A percentile compares a stretch with the other conserved stretches of the same genome.
These are phyloP conservation scores for Platysternon megacephalum DNA, from an alignment of 2,113 vertebrate species.

Conservation along the genomic window DNA sequence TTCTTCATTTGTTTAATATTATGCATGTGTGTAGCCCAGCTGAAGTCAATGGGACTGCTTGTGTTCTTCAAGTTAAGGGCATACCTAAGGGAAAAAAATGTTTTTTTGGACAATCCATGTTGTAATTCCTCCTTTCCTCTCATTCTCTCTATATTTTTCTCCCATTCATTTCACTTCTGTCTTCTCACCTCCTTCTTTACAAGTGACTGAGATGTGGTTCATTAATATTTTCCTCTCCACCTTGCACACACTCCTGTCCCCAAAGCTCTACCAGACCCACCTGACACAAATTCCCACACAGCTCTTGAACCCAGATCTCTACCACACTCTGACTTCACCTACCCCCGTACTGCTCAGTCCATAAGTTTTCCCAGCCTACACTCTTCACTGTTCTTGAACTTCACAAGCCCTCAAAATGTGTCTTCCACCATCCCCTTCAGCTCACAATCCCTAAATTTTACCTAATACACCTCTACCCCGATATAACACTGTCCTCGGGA, in stretches of 20 bases:
- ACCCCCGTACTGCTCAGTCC: background rate
- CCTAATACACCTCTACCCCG: too few relatives aligned
- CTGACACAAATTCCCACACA: background rate
- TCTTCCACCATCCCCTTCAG: background rate
- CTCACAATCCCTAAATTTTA: background rate
- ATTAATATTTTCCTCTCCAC: background rate
- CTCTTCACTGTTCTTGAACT: background rate
- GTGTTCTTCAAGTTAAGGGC: rapidly evolving
- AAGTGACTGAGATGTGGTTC: background rate
- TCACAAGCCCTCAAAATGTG: background rate
- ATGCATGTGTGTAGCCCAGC: background rate
- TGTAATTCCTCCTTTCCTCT: rapidly evolving
- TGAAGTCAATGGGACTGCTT: background rate
- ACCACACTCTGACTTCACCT: background rate
- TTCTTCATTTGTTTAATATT: rapidly evolving
- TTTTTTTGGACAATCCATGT: rapidly evolving
- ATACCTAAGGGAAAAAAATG: background rate
- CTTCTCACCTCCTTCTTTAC: background rate
- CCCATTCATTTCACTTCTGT: background rate
- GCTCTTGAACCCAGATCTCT: background rate
- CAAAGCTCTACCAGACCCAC: background rate
- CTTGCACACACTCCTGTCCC: background rate
- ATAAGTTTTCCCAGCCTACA: background rate
- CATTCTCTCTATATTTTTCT: background rate
- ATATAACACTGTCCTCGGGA: too few relatives aligned